These are phyloP conservation scores for Lacerta bilineata DNA, from an alignment of 2,797 vertebrate genomes.

Conservation along the genomic window DNA sequence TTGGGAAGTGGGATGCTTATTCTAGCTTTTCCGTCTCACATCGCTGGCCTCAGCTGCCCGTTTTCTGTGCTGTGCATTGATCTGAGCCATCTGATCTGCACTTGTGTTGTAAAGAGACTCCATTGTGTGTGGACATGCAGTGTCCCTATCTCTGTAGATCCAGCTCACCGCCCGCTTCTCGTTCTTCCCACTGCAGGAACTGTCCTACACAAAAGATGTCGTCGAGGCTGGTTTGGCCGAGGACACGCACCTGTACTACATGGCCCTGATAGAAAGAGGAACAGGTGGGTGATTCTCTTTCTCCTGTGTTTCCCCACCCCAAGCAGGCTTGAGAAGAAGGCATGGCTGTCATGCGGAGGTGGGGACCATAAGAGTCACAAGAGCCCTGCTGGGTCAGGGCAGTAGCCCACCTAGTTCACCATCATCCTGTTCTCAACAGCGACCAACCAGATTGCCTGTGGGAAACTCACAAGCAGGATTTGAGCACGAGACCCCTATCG, in stretches of 20 bases:
- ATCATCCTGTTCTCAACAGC: too few species aligned
- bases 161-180: not conserved
- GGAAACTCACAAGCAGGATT: not conserved
- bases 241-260: conserved; percentile 93
- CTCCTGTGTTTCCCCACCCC: not conserved
- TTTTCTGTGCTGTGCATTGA: not conserved
- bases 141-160: not conserved
- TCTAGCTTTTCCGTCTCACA: not conserved
- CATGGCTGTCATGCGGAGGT: not conserved
- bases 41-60: not conserved
- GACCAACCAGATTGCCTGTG: too few species aligned
- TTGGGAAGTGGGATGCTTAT: not conserved
- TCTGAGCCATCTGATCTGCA: not conserved
- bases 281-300: conserved; percentile 82
- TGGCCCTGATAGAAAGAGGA: conserved; percentile 92
- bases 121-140: not conserved
- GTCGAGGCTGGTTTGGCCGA: conserved; percentile 89
- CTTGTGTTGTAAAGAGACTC: not conserved
- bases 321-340: not conserved
- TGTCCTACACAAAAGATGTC: conserved; percentile 89
- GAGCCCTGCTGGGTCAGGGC: too few species aligned
- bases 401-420: too few species aligned
- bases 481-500: not conserved
- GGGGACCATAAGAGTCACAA: not conserved
- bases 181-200: conserved; percentile 73